Evolutionary conservation across 2,888 invertebrate species (phyloP).

Genomic region (Eupithecia abbreviata): DNA sequence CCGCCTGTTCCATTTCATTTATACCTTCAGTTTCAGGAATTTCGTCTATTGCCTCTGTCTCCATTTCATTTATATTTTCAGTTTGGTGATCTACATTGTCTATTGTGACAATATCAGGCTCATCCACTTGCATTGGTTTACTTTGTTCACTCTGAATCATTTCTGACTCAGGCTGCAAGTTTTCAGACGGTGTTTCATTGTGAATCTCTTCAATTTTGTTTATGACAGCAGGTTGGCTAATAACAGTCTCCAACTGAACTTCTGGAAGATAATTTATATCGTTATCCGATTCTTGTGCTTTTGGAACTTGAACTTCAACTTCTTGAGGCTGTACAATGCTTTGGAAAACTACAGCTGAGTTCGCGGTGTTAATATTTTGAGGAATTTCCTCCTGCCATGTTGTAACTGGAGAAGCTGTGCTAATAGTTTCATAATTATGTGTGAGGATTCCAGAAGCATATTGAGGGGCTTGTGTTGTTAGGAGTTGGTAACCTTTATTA

Average conservation of each 20-base stretch:
- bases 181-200: slow-evolving; percentile 11
- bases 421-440: slow-evolving; percentile 73
- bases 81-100: slow-evolving; percentile 10
- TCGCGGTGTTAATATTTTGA: slow-evolving; percentile 51
- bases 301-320: slow-evolving; percentile 43
- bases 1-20: slow-evolving; percentile 11
- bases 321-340: slow-evolving; percentile 43
- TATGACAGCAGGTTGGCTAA: slow-evolving; percentile 38
- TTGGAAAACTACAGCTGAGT: slow-evolving; percentile 49
- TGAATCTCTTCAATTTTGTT: slow-evolving; percentile 24
- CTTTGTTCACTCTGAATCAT: slow-evolving; percentile 12
- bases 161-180: slow-evolving; percentile 17
- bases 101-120: neutral
- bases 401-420: slow-evolving; percentile 73
- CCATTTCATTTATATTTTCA: slow-evolving; percentile 13
- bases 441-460: slow-evolving; percentile 74
- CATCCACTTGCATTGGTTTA: slow-evolving; percentile 20
- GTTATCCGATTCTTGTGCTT: slow-evolving; percentile 40
- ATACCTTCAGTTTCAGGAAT: slow-evolving; percentile 12
- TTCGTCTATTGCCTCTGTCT: slow-evolving; percentile 13
- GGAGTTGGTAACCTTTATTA: slow-evolving; percentile 81
- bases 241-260: slow-evolving; percentile 49
- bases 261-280: slow-evolving; percentile 55
- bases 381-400: slow-evolving; percentile 64
- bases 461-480: slow-evolving; percentile 69